Evolutionary conservation across 2,113 vertebrate genomes (phyloP), one percentile per base, ranked within the genome.

Genomic region (Anoura caudifer): DNA sequence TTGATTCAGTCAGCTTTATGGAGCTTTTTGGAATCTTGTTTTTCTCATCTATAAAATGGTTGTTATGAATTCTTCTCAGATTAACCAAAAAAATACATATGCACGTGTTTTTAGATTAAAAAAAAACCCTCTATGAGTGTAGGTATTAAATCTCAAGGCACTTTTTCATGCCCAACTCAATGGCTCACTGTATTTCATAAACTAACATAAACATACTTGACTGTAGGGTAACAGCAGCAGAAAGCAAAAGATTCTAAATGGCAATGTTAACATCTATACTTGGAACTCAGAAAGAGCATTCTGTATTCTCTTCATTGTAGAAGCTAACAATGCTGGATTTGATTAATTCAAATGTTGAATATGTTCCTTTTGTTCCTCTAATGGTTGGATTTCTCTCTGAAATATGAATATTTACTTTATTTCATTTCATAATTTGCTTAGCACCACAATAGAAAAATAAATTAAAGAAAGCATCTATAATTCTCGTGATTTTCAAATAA

Each of bases 341-440:
- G 50, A 90, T 93, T 91, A 69, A 89, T 59, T 94, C 76, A 90
- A 87, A 95, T 50, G 91, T 56, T 59, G 31, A 87, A 41, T 59
- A 20, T 61, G 31, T 61, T 89, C 41, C 28, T 15, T 59, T 81
- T 43, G 16, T 17, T 9, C 24, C 19, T 43, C 36, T 67, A 38
- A 54, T 84, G 11, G n/a, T 9, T 95, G 41, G 5, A 86, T 41
- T 95, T 84, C 50, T 91, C 11, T 91, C 65, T 65, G 41, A 96
- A 90, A 94, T 93, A 89, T 9, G 9, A 72, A 41, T 52, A 65
- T 47, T 50, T 83, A 65, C 6, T 90, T 59, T 72, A n/a, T 89
- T 83, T 97, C 15, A 84, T 90, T 90, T 87, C 54, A 84, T 28
- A 79, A 95, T 84, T 89, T 70, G 36, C 72, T 54, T 43, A 36